phyloP scores from a whole-genome alignment of 2,888 invertebrate species.

The Drosophila tripunctata region DNA sequence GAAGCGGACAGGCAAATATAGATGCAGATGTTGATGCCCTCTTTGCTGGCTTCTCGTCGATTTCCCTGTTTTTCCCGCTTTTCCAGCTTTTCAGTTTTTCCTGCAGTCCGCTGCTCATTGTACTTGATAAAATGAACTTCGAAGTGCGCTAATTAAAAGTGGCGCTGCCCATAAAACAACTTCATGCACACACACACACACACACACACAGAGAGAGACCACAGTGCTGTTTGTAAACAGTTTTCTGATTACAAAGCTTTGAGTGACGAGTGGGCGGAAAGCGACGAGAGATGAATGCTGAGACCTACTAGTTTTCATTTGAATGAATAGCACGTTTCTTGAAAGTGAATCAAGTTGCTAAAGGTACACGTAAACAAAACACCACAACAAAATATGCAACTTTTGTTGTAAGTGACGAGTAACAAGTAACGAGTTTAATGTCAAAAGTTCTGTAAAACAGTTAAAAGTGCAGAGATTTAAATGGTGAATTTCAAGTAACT shows the following conservation, averaged over 20 bases:
- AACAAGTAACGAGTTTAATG: background rate
- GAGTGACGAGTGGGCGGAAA: constrained; percentile 5
- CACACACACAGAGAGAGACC: constrained; percentile 3
- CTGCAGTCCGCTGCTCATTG: constrained; percentile 16
- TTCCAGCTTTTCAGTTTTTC: background rate
- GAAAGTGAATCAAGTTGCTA: background rate
- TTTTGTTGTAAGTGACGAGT: background rate
- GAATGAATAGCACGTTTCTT: constrained; percentile 9
- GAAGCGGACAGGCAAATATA: constrained; percentile 17
- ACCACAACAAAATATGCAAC: constrained; percentile 4
- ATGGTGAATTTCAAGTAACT: background rate
- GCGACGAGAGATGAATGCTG: constrained; percentile 1
- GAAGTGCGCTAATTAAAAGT: constrained; percentile 67
- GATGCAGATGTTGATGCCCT: constrained; percentile 6
- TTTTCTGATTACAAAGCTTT: constrained; percentile 52
- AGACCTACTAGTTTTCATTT: constrained; percentile 12
- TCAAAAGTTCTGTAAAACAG: background rate
- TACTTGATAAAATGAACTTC: constrained; percentile 50
- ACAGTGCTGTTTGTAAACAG: constrained; percentile 50
- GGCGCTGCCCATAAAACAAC: constrained; percentile 45
- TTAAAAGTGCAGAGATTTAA: background rate
- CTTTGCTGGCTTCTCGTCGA: background rate
- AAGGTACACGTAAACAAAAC: constrained; percentile 23
- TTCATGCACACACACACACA: constrained; percentile 5
- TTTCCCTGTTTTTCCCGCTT: background rate